These are phyloP conservation scores for Scaptomyza reducta DNA, from an alignment of 2,888 invertebrate species.

Conservation along the genomic window DNA sequence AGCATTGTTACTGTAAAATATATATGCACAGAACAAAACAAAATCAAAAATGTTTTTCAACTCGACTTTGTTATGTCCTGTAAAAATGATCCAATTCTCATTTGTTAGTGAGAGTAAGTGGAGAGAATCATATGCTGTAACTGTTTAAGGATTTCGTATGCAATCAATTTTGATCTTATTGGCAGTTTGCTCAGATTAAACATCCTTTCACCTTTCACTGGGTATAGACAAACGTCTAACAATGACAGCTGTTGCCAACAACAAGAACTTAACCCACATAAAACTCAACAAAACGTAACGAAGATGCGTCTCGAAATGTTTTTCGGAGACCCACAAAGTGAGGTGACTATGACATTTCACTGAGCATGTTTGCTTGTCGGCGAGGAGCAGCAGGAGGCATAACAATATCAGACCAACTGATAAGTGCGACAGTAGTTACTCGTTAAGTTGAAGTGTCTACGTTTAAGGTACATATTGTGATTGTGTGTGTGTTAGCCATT, in stretches of 20 bases:
- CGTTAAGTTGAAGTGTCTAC: slow-evolving; percentile 57
- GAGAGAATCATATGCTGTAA: too few species aligned
- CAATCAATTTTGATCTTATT: too few species aligned
- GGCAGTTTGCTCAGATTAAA: neutral
- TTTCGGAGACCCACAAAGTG: slow-evolving; percentile 30
- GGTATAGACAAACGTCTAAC: slow-evolving; percentile 7
- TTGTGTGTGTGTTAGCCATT: slow-evolving; percentile 29
- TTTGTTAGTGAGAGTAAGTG: too few species aligned
- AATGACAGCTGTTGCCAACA: slow-evolving; percentile 43
- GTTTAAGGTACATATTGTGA: slow-evolving; percentile 12
- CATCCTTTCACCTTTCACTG: neutral
- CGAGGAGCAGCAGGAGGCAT: neutral
- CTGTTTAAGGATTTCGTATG: too few species aligned
- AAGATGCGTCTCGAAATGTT: slow-evolving; percentile 44
- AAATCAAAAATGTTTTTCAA: neutral
- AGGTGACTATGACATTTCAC: slow-evolving; percentile 28
- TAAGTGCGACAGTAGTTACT: slow-evolving; percentile 50
- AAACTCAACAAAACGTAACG: slow-evolving; percentile 60
- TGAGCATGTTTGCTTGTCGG: neutral
- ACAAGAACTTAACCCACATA: slow-evolving; percentile 53
- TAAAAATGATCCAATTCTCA: neutral
- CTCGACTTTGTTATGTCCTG: slow-evolving; percentile 1
- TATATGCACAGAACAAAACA: neutral
- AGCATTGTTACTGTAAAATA: slow-evolving; percentile 10
- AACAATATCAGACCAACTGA: slow-evolving; percentile 47